Base-by-base conservation (phyloP, 2,797 vertebrate species). In the Prionace glauca region DNA sequence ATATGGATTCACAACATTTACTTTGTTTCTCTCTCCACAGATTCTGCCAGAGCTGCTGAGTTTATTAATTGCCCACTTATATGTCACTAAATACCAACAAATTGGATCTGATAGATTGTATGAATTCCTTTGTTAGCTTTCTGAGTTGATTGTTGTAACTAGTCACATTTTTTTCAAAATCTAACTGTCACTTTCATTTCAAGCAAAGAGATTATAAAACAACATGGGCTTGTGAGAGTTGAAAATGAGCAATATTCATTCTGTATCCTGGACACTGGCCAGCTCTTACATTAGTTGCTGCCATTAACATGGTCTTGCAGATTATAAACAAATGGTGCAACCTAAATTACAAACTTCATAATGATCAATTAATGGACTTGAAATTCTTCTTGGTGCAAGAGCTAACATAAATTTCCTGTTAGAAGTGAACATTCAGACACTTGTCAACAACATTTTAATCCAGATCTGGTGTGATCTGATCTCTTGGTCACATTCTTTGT, bases 241-340 rank as follows among this genome's bases (percentile, higher is more conserved):
- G 41, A 71, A 71, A 94, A 77, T 74, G 5, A 18, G 1, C 67
- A 94, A 8, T 16, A 10, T 50, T 5, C 41, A 69, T 94, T 50
- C 71, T 72, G 93, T 77, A 56, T 26, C 16, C 71, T 26, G 71
- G 71, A 71, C 29, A 60, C 24, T 45, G 50, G 93, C 26, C 71
- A 95, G 74, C 26, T 77, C 29, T 72, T 50, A 95, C 69, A 95
- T 56, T 56, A 95, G 69, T 60, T 72, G 45, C 93, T 95, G 45
- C 93, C 93, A 77, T 41, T 72, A 69, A 50, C 1, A 2, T 45
- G 71, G 18, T 95, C 41, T 29, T 77, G n/a, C 71, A 56, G 71
- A 77, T 50, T 41, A 95, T 95, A 74, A 72, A 77, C 71, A 50
- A 95, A 77, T 41, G 62, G 8, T 41, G 32, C 26, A 74, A 74